Conservation (phyloP, 2,797 vertebrate species). For the Bucorvus abyssinicus region DNA sequence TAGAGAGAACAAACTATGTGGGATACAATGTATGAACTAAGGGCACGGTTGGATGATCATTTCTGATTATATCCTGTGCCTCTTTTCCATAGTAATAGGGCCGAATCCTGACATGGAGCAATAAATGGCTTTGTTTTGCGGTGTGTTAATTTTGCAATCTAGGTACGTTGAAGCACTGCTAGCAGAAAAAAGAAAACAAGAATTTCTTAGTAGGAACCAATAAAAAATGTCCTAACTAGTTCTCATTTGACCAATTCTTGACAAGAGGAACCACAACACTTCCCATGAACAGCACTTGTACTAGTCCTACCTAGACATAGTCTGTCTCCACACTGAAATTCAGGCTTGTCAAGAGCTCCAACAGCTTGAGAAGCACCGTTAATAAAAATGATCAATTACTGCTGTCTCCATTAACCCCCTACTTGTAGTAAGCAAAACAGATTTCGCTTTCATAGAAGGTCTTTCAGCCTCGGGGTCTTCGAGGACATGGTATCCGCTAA, state of each 20-base stretch:
- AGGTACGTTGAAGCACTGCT: neutral
- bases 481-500: neutral
- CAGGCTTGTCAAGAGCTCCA: neutral
- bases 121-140: neutral
- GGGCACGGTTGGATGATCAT: accelerated
- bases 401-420: neutral
- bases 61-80: neutral
- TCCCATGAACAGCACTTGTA: neutral
- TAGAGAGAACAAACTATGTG: neutral
- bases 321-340: neutral
- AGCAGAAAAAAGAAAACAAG: neutral
- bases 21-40: neutral
- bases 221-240: neutral
- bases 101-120: neutral
- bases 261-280: neutral
- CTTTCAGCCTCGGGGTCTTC: neutral
- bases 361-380: neutral
- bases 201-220: neutral
- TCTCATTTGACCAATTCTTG: neutral
- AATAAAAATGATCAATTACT: neutral
- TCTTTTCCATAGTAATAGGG: neutral
- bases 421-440: neutral
- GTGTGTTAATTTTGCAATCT: neutral
- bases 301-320: neutral
- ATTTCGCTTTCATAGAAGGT: neutral